Evolutionary conservation across 2,113 vertebrate genomes (phyloP), one percentile per base, ranked within the genome.

Genomic region (Chionis minor): DNA sequence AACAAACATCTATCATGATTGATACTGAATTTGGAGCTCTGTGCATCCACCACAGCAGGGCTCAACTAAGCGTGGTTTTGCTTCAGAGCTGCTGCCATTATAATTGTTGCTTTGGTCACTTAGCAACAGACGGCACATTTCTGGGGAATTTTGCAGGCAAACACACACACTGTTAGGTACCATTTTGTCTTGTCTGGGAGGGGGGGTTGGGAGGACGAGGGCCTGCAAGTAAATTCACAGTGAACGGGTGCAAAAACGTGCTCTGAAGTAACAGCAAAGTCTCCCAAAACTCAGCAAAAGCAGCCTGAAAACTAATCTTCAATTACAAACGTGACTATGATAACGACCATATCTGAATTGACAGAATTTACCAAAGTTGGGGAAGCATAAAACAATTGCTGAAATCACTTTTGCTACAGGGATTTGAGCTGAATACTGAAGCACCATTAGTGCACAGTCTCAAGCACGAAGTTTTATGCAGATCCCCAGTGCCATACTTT

Each of bases 241-340:
- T 22, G 58, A 90, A 55, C 38, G 90, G 79, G 28, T 80, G 58
- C 71, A 55, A 45, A 70, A 85, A 40, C 59, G 59, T 1, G 0
- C 38, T 72, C 66, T 4, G 2, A 85, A 90, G n/a, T 14, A 71
- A 65, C 0, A 2, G 26, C 0, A 0, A 0, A 78, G 22, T 28
- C 32, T 91, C 35, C 38, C 2, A 0, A 81, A 96, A 78, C 40
- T 18, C 19, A 42, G 21, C 11, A 71, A 72, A 86, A 44, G 15
- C 4, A 1, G 9, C 35, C 72, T 67, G 61, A 74, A 81, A 55
- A 38, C 42, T 45, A 45, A 45, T 61, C 72, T 71, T 42, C n/a
- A 24, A 52, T 70, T 86, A 24, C 55, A 90, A 79, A 28, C 30
- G 0, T 12, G 24, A 55, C 44, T 55, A 24, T 30, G 32, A 20